Base-by-base conservation (phyloP, 2,888 invertebrate species). In the Schizotus pectinicornis region DNA sequence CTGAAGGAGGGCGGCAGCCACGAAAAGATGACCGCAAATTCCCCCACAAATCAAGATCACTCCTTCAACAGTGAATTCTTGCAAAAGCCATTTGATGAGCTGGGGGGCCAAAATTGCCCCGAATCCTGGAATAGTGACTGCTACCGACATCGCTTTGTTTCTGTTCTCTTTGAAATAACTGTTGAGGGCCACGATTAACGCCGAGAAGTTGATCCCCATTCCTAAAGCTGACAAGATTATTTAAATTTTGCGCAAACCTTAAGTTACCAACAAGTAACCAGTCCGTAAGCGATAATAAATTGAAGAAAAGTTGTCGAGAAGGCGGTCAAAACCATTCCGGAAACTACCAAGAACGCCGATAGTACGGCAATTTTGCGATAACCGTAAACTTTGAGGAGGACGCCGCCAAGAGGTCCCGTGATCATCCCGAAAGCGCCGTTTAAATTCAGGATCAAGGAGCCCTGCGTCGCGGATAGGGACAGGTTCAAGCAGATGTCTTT, bases 401-500 rank as follows among this genome's bases (percentile, higher is more conserved):
- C 86, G 0, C 88, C 89, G 61, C 87, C 87, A 56, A 87, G 80
- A 55, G 89, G 79, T 0, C 88, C 88, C 30, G 86, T 72, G 9
- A 86, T 76, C 86, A 89, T 87, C 6, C 88, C 87, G 66, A 87
- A 84, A 12, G 88, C 87, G 65, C 86, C 84, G 73, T 89, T 89
- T 9, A 86, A 77, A 65, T 85, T 87, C 49, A 89, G 84, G 39
- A 90, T 85, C 13, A 87, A 77, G 1, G 87, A 82, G 5, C 84
- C 83, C 69, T 89, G 84, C 0, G 86, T 86, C 0, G 85, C 85
- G 8, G 84, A 79, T 54, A 89, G 77, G 3, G 82, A 82, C 1
- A 86, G 78, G 3, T 81, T 80, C 1, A 75, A 75, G 67, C 89
- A 87, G 3, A 83, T 83, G 67, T 86, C 85, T 79, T 86, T 85